Evolutionary conservation across 1,140 invertebrate genomes (phyloP), one percentile per base, ranked within the genome.

Genomic region (Papilio helenus): DNA sequence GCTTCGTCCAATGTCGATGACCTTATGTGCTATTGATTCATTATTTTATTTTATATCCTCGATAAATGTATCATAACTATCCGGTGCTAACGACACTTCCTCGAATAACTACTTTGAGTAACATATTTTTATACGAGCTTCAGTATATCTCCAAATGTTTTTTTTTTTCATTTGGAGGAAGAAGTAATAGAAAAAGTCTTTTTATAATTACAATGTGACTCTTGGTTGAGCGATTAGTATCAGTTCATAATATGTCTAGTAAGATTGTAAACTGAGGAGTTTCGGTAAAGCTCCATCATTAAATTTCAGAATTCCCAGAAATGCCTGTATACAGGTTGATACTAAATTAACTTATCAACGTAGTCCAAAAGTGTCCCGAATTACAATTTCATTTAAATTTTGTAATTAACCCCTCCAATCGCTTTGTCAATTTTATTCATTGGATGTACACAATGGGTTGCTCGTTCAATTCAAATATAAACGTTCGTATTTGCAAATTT

Each of bases 21-120:
- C 58, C 58, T 26, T 61, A 61, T 61, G 23, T 23, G 23, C 58
- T 61, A 61, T 61, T 26, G 58, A 26, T 12, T 61, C 58, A 61
- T 61, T 18, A 55, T 55, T 29, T 61, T 61, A 23, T 61, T 61
- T 61, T 61, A 61, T 61, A 61, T 61, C 58, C 58, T 26, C 23
- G 14, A 61, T 61, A 61, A 61, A 26, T 26, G 58, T 61, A 29
- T 26, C 23, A 61, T 61, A 61, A 61, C 58, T 61, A 61, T 12
- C 9, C 23, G 23, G 4, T 16, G 10, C 58, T 12, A 61, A 61
- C 58, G 58, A 61, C 58, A 26, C 58, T 61, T 20, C n/a, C 8
- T 58, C 14, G 58, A 61, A 29, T 61, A 55, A 51, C 18, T 55
- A 55, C n/a, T 55, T 55, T 1, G 51, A 55, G 18, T 55, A 20